Percentiles rank a stretch among this genome's conserved stretches.
Conservation (phyloP, 2,797 vertebrate genomes). For the Cetoscarus ocellatus region DNA sequence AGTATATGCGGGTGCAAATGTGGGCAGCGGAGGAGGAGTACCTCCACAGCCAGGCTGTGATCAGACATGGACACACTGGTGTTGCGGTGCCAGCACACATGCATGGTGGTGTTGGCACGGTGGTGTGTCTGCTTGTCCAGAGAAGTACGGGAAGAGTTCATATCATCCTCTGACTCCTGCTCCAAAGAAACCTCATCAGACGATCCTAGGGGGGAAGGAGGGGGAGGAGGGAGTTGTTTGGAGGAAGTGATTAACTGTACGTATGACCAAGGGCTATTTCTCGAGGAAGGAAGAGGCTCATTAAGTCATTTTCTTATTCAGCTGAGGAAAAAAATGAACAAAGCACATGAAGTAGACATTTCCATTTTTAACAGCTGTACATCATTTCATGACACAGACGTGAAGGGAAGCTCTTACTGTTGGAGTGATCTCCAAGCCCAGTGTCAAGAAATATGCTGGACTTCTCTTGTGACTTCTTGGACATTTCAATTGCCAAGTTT, state of each 20-base stretch:
- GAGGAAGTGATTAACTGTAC: conserved; percentile 51
- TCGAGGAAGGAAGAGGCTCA: background rate
- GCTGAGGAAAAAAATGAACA: conserved; percentile 1
- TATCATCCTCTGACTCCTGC: conserved; percentile 92
- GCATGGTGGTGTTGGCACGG: conserved; percentile 94
- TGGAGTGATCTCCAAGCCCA: conserved; percentile 78
- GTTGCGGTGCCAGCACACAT: conserved; percentile 98
- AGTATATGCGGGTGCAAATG: background rate
- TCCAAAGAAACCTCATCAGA: conserved; percentile 91
- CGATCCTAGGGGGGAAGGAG: conserved; percentile 82
- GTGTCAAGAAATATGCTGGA: conserved; percentile 83
- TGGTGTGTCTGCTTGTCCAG: conserved; percentile 92
- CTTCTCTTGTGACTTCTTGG: conserved; percentile 87
- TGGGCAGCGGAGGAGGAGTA: conserved; percentile 73
- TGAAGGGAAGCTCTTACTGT: conserved; percentile 83
- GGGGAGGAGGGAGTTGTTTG: conserved; percentile 46
- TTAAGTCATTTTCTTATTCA: background rate
- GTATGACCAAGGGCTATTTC: conserved; percentile 1
- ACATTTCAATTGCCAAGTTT: conserved; percentile 90
- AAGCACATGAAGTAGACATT: background rate
- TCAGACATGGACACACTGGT: conserved; percentile 97
- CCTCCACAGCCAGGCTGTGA: conserved; percentile 94
- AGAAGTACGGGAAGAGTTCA: conserved; percentile 86
- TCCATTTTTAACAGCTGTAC: background rate
- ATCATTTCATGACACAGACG: background rate